Percentiles rank a stretch among this genome's conserved stretches.
These are phyloP conservation scores for Ia io DNA, from an alignment of 2,113 vertebrate species.

Conservation along the genomic window DNA sequence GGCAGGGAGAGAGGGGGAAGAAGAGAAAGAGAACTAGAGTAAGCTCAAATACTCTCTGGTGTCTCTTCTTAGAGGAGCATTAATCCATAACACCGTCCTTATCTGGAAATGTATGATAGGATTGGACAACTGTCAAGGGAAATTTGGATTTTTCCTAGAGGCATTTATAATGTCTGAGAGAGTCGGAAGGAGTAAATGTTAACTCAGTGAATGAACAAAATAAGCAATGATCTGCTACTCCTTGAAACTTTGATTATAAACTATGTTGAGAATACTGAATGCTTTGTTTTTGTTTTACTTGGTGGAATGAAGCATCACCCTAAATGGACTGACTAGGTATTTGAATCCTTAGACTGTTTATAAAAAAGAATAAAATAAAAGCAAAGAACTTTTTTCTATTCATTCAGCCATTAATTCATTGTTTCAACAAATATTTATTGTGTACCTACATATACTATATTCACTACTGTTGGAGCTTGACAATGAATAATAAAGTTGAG, in stretches of 20 bases:
- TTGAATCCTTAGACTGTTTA: neutral
- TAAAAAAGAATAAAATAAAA: slow-evolving; percentile 39
- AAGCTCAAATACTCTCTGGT: neutral
- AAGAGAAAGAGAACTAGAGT: neutral
- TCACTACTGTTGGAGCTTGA: neutral
- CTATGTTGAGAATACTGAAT: neutral
- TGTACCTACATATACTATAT: neutral
- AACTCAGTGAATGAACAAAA: slow-evolving; percentile 5
- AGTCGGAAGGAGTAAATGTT: slow-evolving; percentile 6
- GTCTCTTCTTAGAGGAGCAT: neutral
- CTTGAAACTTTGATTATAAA: slow-evolving; percentile 17
- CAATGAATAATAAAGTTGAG: neutral
- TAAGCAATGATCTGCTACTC: neutral
- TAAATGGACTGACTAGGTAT: neutral
- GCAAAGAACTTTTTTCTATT: neutral
- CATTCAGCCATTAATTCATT: neutral
- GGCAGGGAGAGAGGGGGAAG: neutral
- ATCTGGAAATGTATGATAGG: neutral
- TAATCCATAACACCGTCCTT: neutral
- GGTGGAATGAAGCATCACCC: neutral
- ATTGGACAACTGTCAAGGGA: neutral
- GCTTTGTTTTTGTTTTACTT: neutral
- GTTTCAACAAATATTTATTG: neutral
- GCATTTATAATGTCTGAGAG: slow-evolving; percentile 1
- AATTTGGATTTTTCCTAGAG: neutral